Base-by-base conservation (phyloP, 2,888 invertebrate species). In the Mesorhabditis sp. region DNA sequence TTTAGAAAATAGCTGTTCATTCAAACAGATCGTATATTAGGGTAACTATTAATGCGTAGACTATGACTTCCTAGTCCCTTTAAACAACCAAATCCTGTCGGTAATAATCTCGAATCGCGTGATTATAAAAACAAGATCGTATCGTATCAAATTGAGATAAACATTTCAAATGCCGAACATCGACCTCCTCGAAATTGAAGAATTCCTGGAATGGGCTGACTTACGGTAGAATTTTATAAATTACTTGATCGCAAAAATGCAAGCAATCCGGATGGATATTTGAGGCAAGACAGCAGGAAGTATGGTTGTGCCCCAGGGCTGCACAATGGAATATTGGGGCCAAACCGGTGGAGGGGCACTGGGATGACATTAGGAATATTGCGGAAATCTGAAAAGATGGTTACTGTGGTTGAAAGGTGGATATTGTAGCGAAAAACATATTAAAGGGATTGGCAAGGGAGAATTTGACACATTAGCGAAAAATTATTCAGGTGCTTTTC, bases 301-400 rank as follows among this genome's bases (percentile, higher is more conserved):
- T 13, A n/a, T 50, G 58, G n/a, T 50, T n/a, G n/a, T 10, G 10
- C 1, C 58, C 58, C 7, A 50, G n/a, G 10, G 58, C 58, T n/a
- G 58, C 58, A 50, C 58, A 50, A 50, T 50, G 58, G n/a, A 50
- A 50, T n/a, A 50, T 50, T 50, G 58, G n/a, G 1, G 10, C 58
- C 10, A 50, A n/a, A 50, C n/a, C n/a, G 58, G n/a, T n/a, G 58
- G 58, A n/a, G n/a, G 58, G n/a, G 58, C 58, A 50, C n/a, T 50
- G 58, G n/a, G 58, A 50, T 50, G 58, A 50, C 7, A 50, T 10
- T 10, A 50, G n/a, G n/a, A 50, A 50, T 10, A 50, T 50, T 50
- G 58, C 7, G n/a, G 58, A 50, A 13, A 50, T 50, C 58, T 50
- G n/a, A n/a, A 50, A 50, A 50, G 28, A 28, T 28, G 28, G 28